Evolutionary conservation across 2,888 invertebrate genomes (phyloP).

Genomic region (Lobophora halterata): DNA sequence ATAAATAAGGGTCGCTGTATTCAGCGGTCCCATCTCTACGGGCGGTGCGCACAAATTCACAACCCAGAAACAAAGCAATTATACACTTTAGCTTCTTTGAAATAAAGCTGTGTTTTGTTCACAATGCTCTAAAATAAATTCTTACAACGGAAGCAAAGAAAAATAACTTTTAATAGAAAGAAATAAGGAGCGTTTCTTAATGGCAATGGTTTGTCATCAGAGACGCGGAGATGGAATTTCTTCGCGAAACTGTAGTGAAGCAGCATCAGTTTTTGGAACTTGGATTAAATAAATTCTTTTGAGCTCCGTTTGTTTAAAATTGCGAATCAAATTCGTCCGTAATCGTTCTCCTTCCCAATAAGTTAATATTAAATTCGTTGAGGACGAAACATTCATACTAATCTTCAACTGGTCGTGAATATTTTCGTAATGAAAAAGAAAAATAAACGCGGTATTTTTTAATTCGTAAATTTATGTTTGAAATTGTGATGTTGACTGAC

Average conservation of each 20-base stretch:
- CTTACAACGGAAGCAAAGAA: conserved; percentile 51
- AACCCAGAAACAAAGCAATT: conserved; percentile 40
- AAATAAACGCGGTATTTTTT: conserved; percentile 13
- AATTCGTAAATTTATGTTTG: conserved; percentile 8
- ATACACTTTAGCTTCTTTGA: conserved; percentile 28
- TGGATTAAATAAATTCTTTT: conserved; percentile 68
- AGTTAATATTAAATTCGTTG: conserved; percentile 37
- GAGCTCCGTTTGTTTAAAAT: conserved; percentile 55
- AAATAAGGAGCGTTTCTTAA: conserved; percentile 52
- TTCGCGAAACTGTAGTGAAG: conserved; percentile 63
- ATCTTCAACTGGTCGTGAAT: conserved; percentile 22
- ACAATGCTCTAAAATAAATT: conserved; percentile 18
- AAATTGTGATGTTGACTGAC: conserved; percentile 18
- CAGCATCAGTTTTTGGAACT: conserved; percentile 67
- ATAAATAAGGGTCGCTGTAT: conserved; percentile 78
- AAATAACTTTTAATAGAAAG: conserved; percentile 46
- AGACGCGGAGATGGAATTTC: conserved; percentile 58
- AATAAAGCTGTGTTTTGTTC: conserved; percentile 15
- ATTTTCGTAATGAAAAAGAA: conserved; percentile 18
- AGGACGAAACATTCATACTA: conserved; percentile 32
- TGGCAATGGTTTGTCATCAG: conserved; percentile 36
- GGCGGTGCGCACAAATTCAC: conserved; percentile 60
- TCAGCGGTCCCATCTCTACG: conserved; percentile 70
- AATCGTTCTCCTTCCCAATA: conserved; percentile 47
- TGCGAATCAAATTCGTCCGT: conserved; percentile 50